Conservation (phyloP, 2,888 invertebrate species). For the Cacoxenus indagator region DNA sequence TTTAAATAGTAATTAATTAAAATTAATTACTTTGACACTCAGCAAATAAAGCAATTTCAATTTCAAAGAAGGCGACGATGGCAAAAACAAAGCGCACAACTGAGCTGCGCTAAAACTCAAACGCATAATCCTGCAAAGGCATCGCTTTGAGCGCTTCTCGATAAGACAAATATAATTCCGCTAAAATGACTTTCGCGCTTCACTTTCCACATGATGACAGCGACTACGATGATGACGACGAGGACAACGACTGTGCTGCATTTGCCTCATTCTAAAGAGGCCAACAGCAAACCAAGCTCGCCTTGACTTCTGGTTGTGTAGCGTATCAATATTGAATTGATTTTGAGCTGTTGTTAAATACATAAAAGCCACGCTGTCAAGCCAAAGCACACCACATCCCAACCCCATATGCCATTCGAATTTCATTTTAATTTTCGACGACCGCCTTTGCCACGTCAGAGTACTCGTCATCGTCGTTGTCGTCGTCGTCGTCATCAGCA, state of each 20-base stretch:
- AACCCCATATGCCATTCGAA: not conserved
- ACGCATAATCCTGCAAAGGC: no score
- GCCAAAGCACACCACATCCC: slow-evolving; percentile 18
- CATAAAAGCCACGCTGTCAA: slow-evolving; percentile 17
- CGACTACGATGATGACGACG: not conserved
- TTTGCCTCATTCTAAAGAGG: not conserved
- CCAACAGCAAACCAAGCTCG: not conserved
- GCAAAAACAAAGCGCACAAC: no score
- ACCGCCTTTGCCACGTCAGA: not conserved
- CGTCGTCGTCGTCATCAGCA: not conserved
- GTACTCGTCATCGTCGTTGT: not conserved
- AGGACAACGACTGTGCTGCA: not conserved
- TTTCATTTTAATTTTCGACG: slow-evolving; percentile 8
- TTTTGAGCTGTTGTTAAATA: slow-evolving; percentile 56
- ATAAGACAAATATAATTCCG: slow-evolving; percentile 24
- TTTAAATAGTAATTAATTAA: no score
- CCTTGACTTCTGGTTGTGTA: slow-evolving; percentile 5
- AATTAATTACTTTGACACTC: no score
- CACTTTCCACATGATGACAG: not conserved
- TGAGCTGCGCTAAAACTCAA: no score
- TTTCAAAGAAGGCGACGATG: no score
- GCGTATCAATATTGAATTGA: slow-evolving; percentile 56
- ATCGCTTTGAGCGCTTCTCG: no score
- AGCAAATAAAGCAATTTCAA: no score
- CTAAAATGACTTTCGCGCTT: slow-evolving; percentile 26